Percentiles rank a stretch among this genome's conserved stretches.
These are phyloP conservation scores for Helobdella robusta DNA, from an alignment of 2,888 invertebrate species.

Conservation along the genomic window DNA sequence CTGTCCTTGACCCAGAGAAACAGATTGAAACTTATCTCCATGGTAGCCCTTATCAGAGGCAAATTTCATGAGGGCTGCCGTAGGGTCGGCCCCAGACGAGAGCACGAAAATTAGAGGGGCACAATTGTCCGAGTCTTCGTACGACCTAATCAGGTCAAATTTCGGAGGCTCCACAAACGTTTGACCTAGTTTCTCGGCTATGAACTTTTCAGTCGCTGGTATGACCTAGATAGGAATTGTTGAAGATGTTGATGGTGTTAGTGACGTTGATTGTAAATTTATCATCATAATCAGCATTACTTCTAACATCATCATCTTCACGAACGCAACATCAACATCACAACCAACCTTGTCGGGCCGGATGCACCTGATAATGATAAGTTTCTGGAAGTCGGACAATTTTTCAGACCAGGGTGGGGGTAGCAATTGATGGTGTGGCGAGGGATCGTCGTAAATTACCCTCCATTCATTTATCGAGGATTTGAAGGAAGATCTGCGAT, in stretches of 20 bases:
- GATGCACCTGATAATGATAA: constrained; percentile 69
- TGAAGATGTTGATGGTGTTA: background rate
- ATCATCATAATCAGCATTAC: background rate
- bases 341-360: constrained; percentile 81
- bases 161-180: constrained; percentile 78
- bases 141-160: constrained; percentile 74
- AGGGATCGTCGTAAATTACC: too few species aligned
- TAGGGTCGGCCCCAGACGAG: constrained; percentile 87
- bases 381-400: constrained; percentile 62
- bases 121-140: constrained; percentile 71
- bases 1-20: constrained; percentile 88
- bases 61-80: constrained; percentile 75
- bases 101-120: constrained; percentile 80
- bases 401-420: constrained; percentile 64
- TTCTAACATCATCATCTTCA: background rate
- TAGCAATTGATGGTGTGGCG: too few species aligned
- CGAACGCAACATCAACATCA: too few species aligned
- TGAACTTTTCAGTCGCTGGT: constrained; percentile 54
- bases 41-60: constrained; percentile 69
- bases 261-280: background rate
- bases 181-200: constrained; percentile 62
- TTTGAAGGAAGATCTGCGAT: too few species aligned
- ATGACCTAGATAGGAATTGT: constrained; percentile 40
- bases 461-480: too few species aligned
- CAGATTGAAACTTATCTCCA: constrained; percentile 54